Base-by-base conservation (phyloP, 1,140 invertebrate species). In the Zaprionus capensis region DNA sequence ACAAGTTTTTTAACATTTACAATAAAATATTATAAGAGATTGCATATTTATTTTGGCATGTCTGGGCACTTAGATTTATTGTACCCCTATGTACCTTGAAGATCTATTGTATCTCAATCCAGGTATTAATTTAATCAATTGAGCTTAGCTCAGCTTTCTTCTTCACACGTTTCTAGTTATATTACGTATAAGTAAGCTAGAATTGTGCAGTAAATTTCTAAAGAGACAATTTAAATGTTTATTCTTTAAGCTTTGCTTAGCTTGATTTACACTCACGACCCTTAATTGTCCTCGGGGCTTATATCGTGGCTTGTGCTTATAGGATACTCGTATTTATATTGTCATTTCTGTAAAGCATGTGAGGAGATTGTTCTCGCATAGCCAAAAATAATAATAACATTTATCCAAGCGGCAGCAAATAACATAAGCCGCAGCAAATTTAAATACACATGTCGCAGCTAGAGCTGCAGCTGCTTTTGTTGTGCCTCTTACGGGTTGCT, bases 401-500 rank as follows among this genome's bases (percentile, higher is more conserved):
- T 71, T 74, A 80, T 38, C 77, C 63, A 46, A 72, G 31, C 57
- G 78, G 61, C 65, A 56, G 76, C 84, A 87, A 87, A 87, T 81
- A 87, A 88, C 81, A 87, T 82, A 88, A 87, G 84, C 84, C 84
- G 71, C 74, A 80, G 77, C 71, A 81, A 81, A 87, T 87, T 88
- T 87, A 87, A 87, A 88, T 88, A 88, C 84, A 88, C 78, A 87
- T 87, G 83, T 87, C 83, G 78, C 81, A 83, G 61, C 46, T 74
- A 77, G 41, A 71, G 80, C 78, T 86, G 80, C 83, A 80, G 80
- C 79, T 83, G 84, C 70, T 66, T 51, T 34, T 63, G 58, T 74
- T 69, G 28, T 38, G 46, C 44, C 68, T 78, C 57, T 70, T 79
- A 55, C 31, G 70, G 63, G 22, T 41, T 63, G 44, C 53, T 64